Evolutionary conservation across 2,113 vertebrate genomes (phyloP), one percentile per base, ranked within the genome.

Genomic region (Cyprinus carpio): DNA sequence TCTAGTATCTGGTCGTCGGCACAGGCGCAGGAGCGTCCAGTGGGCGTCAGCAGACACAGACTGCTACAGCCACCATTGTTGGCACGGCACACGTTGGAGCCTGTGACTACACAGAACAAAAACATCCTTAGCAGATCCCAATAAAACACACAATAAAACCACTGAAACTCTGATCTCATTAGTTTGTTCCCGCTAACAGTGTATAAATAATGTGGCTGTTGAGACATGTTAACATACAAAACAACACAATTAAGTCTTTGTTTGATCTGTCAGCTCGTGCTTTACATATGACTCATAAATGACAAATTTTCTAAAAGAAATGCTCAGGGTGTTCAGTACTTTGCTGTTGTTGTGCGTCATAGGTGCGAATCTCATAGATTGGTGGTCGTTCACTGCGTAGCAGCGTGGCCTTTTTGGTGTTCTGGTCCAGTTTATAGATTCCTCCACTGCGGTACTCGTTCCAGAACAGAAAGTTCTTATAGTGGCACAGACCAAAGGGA

Each of bases 311-410:
- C 8, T 16, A 2, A 13, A 4, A 5, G 29, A 71, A 11, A 23
- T 29, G 40, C 23, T 6, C 6, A 29, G 46, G 4, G 27, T 4
- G 16, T 29, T 71, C 27, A 16, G 18, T 87, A 98, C 98, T 98
- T 95, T 98, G 97, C 88, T 99, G 98, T 93, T 99, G 98, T 89
- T 98, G 96, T 0, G 97, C 96, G 0, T 99, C 98, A 2, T 99
- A 99, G 92, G 98, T 98, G 88, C 98, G 95, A 89, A 99, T 99
- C 94, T 99, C 98, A 84, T 98, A 99, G 92, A 99, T 97, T 43
- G 98, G 98, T 0, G 98, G 98, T 72, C 98, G 95, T 91, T 99
- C 98, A 0, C 95, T 98, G 37, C 98, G 96, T 29, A 99, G 94
- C 31, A 98, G 94, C 0, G 94, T 98, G 74, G 98, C 96, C 0